A percentile compares a stretch with the other conserved stretches of the same genome.
These are phyloP conservation scores for Platyscapa corneri DNA, from an alignment of 1,140 invertebrate species.

Conservation along the genomic window DNA sequence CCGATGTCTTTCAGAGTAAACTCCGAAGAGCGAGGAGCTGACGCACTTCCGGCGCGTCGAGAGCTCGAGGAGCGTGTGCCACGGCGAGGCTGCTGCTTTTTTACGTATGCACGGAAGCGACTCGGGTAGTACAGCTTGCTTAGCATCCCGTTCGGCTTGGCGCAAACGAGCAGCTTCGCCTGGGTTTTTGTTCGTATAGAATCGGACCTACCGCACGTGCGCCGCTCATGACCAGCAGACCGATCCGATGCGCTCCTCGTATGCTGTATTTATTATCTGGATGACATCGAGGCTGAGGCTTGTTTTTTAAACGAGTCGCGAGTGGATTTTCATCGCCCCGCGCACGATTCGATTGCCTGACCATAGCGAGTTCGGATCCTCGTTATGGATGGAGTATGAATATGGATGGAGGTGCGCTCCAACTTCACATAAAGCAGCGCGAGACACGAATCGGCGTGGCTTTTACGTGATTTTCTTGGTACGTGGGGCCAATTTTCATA, in stretches of 20 bases:
- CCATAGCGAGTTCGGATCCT: no score
- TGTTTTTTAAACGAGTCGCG: background rate
- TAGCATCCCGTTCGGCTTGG: slow-evolving; percentile 26
- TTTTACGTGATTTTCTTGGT: no score
- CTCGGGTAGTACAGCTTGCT: slow-evolving; percentile 41
- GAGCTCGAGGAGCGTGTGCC: background rate
- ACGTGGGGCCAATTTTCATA: background rate
- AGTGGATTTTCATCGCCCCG: background rate
- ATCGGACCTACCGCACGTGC: slow-evolving; percentile 31
- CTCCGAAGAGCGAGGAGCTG: slow-evolving; percentile 4
- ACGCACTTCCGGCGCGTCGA: slow-evolving; percentile 48
- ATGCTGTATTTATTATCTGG: background rate
- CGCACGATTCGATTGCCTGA: no score
- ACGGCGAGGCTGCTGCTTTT: background rate
- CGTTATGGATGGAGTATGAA: no score
- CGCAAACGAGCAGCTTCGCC: slow-evolving; percentile 31
- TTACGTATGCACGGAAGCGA: slow-evolving; percentile 50
- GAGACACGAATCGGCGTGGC: background rate
- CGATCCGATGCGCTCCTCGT: background rate
- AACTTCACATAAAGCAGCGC: background rate
- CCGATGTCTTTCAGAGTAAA: background rate
- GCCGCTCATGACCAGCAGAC: background rate
- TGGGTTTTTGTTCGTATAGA: slow-evolving; percentile 26
- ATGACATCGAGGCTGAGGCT: background rate
- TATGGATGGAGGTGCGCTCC: no score